phyloP scores from a whole-genome alignment of 2,113 vertebrate species.

The Trichomycterus rosablanca region DNA sequence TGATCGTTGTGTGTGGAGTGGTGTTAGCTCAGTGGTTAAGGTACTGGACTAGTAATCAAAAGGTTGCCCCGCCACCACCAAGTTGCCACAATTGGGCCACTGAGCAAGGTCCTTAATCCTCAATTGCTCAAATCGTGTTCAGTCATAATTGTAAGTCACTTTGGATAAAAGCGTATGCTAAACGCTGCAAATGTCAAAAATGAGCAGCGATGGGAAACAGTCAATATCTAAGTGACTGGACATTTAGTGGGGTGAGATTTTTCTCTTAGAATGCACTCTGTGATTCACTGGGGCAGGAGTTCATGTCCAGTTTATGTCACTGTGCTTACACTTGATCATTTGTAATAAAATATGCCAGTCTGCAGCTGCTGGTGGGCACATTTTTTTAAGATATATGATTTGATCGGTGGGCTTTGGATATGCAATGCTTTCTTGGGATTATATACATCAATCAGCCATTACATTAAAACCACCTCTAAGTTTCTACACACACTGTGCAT shows the following conservation, averaged over 20 bases:
- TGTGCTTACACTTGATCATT: slow-evolving; percentile 50
- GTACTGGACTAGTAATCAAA: too few species aligned
- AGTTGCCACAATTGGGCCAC: too few species aligned
- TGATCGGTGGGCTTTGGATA: not conserved
- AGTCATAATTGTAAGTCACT: too few species aligned
- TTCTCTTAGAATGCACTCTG: slow-evolving; percentile 54
- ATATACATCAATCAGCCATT: slow-evolving; percentile 30
- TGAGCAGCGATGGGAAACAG: slow-evolving; percentile 43
- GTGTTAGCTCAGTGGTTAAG: too few species aligned
- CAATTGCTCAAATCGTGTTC: too few species aligned
- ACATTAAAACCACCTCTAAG: too few species aligned
- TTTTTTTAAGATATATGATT: not conserved
- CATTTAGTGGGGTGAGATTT: slow-evolving; percentile 55
- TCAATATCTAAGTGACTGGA: slow-evolving; percentile 42
- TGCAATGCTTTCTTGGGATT: slow-evolving; percentile 8
- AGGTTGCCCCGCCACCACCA: too few species aligned
- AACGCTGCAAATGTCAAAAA: not conserved
- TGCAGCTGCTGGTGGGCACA: slow-evolving; percentile 54
- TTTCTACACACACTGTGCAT: too few species aligned
- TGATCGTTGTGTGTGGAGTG: too few species aligned
- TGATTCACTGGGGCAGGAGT: slow-evolving; percentile 65
- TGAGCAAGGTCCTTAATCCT: too few species aligned
- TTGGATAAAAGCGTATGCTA: too few species aligned
- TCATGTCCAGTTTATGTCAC: slow-evolving; percentile 69
- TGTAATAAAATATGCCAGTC: slow-evolving; percentile 61